Conservation (phyloP, 2,113 vertebrate species). For the Tympanuchus pallidicinctus region DNA sequence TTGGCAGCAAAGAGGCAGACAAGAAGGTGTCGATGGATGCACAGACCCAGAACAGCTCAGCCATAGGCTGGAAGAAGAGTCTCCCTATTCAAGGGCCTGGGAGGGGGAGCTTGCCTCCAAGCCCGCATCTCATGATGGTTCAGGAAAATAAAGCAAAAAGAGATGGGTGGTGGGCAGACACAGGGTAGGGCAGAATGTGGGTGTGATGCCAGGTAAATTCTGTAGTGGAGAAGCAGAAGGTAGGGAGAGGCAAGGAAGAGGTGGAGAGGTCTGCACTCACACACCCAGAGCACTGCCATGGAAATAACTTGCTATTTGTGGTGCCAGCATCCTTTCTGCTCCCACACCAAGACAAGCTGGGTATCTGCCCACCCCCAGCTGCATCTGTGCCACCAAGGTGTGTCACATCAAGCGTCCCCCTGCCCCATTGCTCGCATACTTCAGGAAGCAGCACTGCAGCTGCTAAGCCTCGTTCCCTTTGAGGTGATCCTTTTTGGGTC, state of each 20-base stretch:
- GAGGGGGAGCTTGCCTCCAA: not conserved
- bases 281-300: not conserved
- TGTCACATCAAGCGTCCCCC: not conserved
- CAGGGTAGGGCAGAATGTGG: not conserved
- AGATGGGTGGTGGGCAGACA: not conserved
- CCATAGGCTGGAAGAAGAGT: not conserved
- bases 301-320: conserved; percentile 38
- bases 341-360: not conserved
- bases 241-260: not conserved
- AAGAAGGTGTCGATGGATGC: not conserved
- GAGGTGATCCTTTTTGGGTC: not conserved
- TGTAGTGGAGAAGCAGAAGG: not conserved
- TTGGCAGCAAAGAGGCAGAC: not conserved
- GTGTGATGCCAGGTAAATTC: not conserved
- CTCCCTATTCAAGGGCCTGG: not conserved
- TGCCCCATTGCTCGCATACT: not conserved
- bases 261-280: conserved; percentile 7
- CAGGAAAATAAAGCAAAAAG: not conserved
- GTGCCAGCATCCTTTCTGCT: not conserved
- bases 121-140: not conserved
- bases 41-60: not conserved
- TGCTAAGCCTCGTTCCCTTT: not conserved
- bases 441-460: not conserved
- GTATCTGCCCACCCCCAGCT: not conserved
- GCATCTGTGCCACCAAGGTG: not conserved